Evolutionary conservation across 1,140 invertebrate species (phyloP), one percentile per base, ranked within the genome.

Genomic region (Aphis gossypii): DNA sequence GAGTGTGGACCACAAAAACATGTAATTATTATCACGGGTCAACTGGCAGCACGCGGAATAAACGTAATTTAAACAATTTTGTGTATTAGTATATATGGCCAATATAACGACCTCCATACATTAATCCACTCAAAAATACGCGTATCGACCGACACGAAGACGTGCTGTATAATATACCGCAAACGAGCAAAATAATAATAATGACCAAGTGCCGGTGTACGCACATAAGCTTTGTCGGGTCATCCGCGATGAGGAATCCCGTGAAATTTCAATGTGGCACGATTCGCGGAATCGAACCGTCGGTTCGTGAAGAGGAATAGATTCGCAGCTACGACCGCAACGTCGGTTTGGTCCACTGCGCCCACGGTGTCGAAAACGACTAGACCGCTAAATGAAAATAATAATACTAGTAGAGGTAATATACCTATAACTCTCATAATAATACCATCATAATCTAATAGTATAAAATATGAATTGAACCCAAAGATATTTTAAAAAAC

Each of bases 11-110:
- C 38, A 1, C 41, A 9, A 41, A 8, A 84, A 30, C 83, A 0
- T 68, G 60, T 84, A 84, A 84, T 84, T 44, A 84, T 84, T 44
- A 84, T 84, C 41, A 84, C 38, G 83, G 83, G 83, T 84, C 83
- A 84, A 44, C 23, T 84, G 83, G 23, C 83, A 3, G 23, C 83
- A 3, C 83, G 41, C 83, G 41, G 23, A 38, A 38, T 38, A 20
- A 7, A 82, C 76, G 20, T 18, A 68, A 68, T 68, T 68, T 68
- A 68, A 68, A 14, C n/a, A 30, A 68, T 68, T 68, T 68, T 68
- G 60, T n/a, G 30, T n/a, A 83, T n/a, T 35, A 21, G 76, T 35
- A 35, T 35, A 41, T 41, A 41, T 38, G 35, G 35, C 76, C 76
- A 82, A 35, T n/a, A 35, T 18, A 76, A 18, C n/a, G 3, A 35